phyloP scores from a whole-genome alignment of 1,140 invertebrate species.

The Scaptomyza pallida region DNA sequence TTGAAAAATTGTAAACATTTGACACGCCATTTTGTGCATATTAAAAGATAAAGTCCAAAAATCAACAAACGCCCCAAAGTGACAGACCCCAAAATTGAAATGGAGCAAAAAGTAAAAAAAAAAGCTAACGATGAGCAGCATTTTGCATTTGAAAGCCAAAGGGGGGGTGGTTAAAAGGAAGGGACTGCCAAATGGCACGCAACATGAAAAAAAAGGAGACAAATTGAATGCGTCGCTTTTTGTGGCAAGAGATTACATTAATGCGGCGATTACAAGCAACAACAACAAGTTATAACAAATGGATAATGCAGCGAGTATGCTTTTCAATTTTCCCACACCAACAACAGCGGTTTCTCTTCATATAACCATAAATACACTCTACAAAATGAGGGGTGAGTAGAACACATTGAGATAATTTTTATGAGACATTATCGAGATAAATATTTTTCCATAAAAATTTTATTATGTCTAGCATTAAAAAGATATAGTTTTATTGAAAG shows the following conservation, averaged over 20 bases:
- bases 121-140: constrained; percentile 17
- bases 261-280: constrained; percentile 71
- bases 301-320: constrained; percentile 65
- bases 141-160: constrained; percentile 59
- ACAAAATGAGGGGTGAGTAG: neutral
- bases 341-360: neutral
- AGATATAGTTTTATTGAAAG: too few relatives aligned
- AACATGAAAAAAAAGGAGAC: constrained; percentile 33
- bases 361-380: constrained; percentile 7
- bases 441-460: too few relatives aligned
- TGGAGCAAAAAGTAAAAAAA: constrained; percentile 1
- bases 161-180: constrained; percentile 44
- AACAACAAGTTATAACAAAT: constrained; percentile 63
- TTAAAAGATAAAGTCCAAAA: constrained; percentile 75
- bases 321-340: constrained; percentile 63
- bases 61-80: constrained; percentile 60
- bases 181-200: constrained; percentile 38
- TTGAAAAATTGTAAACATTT: constrained; percentile 75
- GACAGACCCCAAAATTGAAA: constrained; percentile 19
- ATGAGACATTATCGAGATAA: too few relatives aligned
- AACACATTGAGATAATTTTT: too few relatives aligned
- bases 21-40: constrained; percentile 77
- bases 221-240: constrained; percentile 25
- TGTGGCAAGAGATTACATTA: constrained; percentile 73
- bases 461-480: too few relatives aligned